These are phyloP conservation scores for Salvelinus sp. DNA, from an alignment of 2,113 vertebrate genomes.

Conservation along the genomic window DNA sequence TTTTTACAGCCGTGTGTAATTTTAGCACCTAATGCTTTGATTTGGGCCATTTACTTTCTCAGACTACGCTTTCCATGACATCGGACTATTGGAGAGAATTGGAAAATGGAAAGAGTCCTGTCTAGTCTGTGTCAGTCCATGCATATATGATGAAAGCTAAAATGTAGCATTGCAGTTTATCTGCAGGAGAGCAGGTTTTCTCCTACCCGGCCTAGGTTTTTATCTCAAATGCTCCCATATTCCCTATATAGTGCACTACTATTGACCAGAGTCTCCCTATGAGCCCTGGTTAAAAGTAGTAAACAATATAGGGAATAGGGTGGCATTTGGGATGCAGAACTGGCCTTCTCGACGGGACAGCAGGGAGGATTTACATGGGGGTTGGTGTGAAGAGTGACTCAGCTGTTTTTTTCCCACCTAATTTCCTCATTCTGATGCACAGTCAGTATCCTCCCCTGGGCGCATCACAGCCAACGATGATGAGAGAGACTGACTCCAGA, in stretches of 20 bases:
- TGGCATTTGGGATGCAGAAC: no score
- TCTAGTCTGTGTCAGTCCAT: not conserved
- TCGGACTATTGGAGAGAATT: not conserved
- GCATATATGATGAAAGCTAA: not conserved
- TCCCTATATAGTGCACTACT: no score
- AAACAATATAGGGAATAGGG: no score
- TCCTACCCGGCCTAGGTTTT: not conserved
- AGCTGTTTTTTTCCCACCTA: not conserved
- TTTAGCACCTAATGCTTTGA: conserved; percentile 15
- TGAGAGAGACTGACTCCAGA: no score
- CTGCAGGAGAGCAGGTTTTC: not conserved
- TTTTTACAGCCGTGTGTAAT: not conserved
- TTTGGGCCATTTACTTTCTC: not conserved
- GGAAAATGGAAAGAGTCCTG: not conserved
- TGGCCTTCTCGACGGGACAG: no score
- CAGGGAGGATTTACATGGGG: not conserved
- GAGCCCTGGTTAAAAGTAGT: no score
- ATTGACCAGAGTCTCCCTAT: no score
- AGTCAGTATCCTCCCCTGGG: not conserved
- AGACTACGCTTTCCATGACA: not conserved
- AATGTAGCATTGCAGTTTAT: not conserved
- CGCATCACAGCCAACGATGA: not conserved
- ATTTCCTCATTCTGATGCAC: not conserved
- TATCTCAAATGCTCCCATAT: not conserved
- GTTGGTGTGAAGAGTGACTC: not conserved